These are phyloP conservation scores for Numenius arquata DNA, from an alignment of 2,113 vertebrate genomes.

Conservation along the genomic window DNA sequence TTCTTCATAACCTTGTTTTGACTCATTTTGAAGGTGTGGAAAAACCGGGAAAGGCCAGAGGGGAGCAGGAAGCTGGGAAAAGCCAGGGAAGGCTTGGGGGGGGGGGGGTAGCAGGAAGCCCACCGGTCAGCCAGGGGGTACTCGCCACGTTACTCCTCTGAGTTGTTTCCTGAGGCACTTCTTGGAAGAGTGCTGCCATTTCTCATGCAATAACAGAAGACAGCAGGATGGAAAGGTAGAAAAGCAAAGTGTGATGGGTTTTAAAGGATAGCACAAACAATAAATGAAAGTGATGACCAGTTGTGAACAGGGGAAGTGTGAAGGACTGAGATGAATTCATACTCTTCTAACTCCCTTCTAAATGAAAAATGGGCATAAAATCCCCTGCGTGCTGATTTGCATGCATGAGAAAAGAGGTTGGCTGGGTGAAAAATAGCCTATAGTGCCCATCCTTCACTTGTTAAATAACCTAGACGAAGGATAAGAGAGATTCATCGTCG, in stretches of 20 bases:
- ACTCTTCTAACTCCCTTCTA: not conserved
- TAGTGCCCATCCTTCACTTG: not conserved
- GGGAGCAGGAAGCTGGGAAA: not conserved
- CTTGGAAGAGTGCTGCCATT: not conserved
- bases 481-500: not conserved
- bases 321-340: not conserved
- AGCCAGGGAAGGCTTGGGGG: not conserved
- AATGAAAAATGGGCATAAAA: not conserved
- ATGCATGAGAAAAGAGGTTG: not conserved
- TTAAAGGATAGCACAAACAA: not conserved
- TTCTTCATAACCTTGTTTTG: not conserved
- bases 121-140: rapidly evolving
- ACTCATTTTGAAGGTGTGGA: not conserved
- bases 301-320: not conserved
- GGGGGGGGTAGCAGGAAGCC: not conserved
- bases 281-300: not conserved
- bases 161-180: not conserved
- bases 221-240: not conserved
- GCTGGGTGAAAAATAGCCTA: not conserved
- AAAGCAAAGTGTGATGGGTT: not conserved
- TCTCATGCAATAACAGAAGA: not conserved
- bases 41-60: not conserved
- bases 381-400: not conserved
- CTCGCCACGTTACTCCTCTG: rapidly evolving
- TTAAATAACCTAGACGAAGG: not conserved